Evolutionary conservation across 2,797 vertebrate genomes (phyloP).

Genomic region (Nyctalus aviator): DNA sequence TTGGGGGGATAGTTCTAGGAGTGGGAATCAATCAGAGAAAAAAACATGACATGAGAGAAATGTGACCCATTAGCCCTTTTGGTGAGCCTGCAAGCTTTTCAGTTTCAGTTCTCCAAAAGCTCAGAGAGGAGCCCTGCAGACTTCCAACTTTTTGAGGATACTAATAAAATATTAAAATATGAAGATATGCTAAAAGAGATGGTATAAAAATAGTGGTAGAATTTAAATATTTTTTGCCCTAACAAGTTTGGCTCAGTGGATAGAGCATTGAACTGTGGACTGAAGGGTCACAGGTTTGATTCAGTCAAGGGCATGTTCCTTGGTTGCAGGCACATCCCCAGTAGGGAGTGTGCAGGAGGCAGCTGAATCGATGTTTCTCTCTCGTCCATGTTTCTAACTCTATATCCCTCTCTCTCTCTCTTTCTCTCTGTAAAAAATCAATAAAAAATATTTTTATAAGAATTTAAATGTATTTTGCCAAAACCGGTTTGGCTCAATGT

Average conservation of each 20-base stretch:
- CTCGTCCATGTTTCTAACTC: too few species aligned
- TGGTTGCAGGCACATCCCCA: too few species aligned
- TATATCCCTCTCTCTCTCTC: too few species aligned
- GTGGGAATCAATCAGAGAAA: accelerated
- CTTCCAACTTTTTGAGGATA: neutral
- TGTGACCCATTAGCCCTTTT: accelerated
- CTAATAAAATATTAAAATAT: neutral
- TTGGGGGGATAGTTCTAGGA: neutral
- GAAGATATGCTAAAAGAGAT: neutral
- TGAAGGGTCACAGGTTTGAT: too few species aligned
- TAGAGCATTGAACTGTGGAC: too few species aligned
- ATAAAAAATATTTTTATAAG: too few species aligned
- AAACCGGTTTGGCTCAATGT: too few species aligned
- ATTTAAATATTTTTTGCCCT: neutral
- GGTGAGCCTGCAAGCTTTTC: neutral
- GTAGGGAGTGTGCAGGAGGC: too few species aligned
- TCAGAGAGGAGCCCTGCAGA: neutral
- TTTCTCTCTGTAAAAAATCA: too few species aligned
- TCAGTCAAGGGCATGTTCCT: too few species aligned
- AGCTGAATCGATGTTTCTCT: too few species aligned
- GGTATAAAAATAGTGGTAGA: neutral
- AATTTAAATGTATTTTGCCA: neutral
- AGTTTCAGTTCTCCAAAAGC: neutral
- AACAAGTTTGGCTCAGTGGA: too few species aligned
- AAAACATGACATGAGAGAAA: neutral